phyloP scores from a whole-genome alignment of 2,113 vertebrate species.

The Clarias magur region DNA sequence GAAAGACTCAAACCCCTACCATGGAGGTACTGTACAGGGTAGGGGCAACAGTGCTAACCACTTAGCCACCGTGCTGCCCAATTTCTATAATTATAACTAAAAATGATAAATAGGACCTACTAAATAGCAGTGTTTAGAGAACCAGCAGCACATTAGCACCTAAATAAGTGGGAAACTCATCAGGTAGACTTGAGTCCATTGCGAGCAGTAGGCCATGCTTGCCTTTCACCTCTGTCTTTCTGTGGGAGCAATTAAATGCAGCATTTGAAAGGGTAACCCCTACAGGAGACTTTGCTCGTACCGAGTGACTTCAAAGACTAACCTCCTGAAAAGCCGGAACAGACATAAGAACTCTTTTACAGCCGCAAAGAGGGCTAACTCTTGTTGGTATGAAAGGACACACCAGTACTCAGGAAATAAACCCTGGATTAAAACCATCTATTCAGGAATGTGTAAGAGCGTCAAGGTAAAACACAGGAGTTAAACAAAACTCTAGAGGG shows the following conservation, averaged over 20 bases:
- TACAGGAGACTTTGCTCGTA: slow-evolving; percentile 63
- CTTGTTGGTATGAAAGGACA: slow-evolving; percentile 49
- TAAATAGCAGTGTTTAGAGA: background rate
- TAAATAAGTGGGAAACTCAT: background rate
- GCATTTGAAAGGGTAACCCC: slow-evolving; percentile 58
- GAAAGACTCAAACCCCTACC: no score
- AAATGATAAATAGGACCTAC: background rate
- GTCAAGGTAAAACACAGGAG: slow-evolving; percentile 29
- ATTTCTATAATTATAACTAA: background rate
- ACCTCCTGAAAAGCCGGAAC: slow-evolving; percentile 59
- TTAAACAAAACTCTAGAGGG: slow-evolving; percentile 31
- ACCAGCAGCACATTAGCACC: background rate
- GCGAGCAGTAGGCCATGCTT: slow-evolving; percentile 46
- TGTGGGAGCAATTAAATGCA: slow-evolving; percentile 72
- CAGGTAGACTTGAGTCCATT: slow-evolving; percentile 11
- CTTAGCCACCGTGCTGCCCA: no score
- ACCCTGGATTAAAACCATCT: slow-evolving; percentile 17
- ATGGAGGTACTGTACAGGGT: no score
- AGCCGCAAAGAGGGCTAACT: slow-evolving; percentile 27
- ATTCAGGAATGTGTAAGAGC: slow-evolving; percentile 41
- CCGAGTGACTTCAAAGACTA: slow-evolving; percentile 66
- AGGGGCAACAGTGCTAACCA: no score
- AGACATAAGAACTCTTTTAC: slow-evolving; percentile 46
- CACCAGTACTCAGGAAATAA: slow-evolving; percentile 44
- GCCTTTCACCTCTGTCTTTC: slow-evolving; percentile 63